Conservation (phyloP, 2,797 vertebrate species). For the Hippocampus kuda region DNA sequence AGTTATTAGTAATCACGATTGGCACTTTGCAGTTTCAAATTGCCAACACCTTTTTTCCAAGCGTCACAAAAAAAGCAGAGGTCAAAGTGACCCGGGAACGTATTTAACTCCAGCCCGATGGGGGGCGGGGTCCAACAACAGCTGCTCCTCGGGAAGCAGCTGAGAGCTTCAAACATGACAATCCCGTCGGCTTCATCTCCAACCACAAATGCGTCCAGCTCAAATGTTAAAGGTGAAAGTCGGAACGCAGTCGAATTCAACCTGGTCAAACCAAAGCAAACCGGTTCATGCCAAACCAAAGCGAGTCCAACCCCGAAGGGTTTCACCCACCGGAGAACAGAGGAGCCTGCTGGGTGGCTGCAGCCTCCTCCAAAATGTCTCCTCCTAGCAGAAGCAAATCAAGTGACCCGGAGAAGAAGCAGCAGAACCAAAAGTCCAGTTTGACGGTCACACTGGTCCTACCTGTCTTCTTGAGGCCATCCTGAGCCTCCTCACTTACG, state of each 20-base stretch:
- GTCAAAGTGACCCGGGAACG: constrained; percentile 20
- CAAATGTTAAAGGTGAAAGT: constrained; percentile 4
- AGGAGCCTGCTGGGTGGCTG: not conserved
- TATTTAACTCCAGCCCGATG: constrained; percentile 1
- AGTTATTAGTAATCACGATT: no score
- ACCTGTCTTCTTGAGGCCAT: not conserved
- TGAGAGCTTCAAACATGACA: not conserved
- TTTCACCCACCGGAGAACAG: not conserved
- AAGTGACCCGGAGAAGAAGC: constrained; percentile 7
- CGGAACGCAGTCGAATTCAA: not conserved
- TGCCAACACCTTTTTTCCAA: not conserved
- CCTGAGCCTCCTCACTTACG: constrained; percentile 26
- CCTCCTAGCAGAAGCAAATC: constrained; percentile 26
- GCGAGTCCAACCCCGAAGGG: not conserved
- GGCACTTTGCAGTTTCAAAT: not conserved
- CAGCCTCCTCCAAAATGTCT: not conserved
- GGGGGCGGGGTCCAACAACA: constrained; percentile 5
- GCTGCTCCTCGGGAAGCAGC: constrained; percentile 10
- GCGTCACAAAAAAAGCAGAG: not conserved
- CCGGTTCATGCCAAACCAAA: not conserved
- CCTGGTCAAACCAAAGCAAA: no score
- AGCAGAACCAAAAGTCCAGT: not conserved
- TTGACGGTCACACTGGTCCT: not conserved
- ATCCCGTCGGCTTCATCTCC: not conserved
- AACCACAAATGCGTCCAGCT: not conserved